Conservation (phyloP, 2,888 invertebrate genomes). For the Pristionchus maxplancki region DNA sequence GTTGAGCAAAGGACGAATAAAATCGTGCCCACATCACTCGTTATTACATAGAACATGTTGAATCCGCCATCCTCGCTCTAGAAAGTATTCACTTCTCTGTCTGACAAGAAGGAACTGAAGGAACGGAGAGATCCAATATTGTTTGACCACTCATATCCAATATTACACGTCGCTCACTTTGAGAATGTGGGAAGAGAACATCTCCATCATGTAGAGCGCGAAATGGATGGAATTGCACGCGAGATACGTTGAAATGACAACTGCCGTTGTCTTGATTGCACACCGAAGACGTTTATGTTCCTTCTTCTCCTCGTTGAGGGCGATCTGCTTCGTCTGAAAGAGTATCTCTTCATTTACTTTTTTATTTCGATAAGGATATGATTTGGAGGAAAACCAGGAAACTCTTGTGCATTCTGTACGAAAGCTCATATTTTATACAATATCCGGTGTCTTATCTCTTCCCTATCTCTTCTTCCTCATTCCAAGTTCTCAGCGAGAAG, state of each 20-base stretch:
- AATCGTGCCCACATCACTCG: conserved; percentile 64
- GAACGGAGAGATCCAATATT: too few relatives aligned
- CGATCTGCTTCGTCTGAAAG: conserved; percentile 47
- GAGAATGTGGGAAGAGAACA: conserved; percentile 56
- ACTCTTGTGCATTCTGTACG: too few relatives aligned
- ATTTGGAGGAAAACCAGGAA: too few relatives aligned
- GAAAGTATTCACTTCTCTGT: neutral
- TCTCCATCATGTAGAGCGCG: conserved; percentile 63
- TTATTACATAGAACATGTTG: conserved; percentile 60
- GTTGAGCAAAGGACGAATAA: conserved; percentile 66
- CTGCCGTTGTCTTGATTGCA: conserved; percentile 66
- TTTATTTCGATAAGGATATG: too few relatives aligned
- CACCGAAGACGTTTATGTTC: conserved; percentile 58
- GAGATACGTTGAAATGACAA: conserved; percentile 67
- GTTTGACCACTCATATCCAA: too few relatives aligned
- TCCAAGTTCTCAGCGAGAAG: neutral
- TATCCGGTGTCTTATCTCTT: neutral
- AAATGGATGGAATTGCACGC: conserved; percentile 68
- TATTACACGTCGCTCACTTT: conserved; percentile 50
- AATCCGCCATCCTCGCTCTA: conserved; percentile 61
- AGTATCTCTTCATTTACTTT: too few relatives aligned
- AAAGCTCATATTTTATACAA: neutral
- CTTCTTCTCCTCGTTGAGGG: conserved; percentile 52
- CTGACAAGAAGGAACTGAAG: too few relatives aligned
- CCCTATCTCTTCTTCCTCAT: neutral